These are phyloP conservation scores for Crotalus tigris DNA, from an alignment of 2,113 vertebrate genomes.

Conservation along the genomic window DNA sequence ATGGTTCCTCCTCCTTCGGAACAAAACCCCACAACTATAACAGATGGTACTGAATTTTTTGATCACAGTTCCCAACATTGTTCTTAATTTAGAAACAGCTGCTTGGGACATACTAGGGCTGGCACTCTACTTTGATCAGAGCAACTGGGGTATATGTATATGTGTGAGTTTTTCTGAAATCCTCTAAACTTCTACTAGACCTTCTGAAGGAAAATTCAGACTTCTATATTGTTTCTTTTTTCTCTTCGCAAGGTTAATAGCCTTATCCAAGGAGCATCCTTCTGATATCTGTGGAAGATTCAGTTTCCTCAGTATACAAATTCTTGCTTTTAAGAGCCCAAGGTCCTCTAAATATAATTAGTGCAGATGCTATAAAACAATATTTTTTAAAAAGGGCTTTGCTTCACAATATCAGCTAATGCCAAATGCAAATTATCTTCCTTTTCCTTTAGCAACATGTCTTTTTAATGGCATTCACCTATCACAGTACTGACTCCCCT, in stretches of 20 bases:
- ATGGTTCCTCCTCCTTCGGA: not conserved
- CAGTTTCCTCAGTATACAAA: not conserved
- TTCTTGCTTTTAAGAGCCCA: not conserved
- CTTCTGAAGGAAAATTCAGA: not conserved
- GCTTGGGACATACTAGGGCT: not conserved
- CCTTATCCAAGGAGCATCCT: not conserved
- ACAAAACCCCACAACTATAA: not conserved
- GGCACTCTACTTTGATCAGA: not conserved
- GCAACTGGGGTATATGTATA: not conserved
- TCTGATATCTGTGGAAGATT: not conserved
- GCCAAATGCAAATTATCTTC: not conserved
- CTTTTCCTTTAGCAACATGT: not conserved
- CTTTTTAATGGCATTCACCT: not conserved
- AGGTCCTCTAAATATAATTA: not conserved
- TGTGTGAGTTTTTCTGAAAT: not conserved
- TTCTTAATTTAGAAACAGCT: not conserved
- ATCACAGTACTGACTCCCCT: no score
- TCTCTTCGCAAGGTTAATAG: not conserved
- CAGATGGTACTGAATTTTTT: not conserved
- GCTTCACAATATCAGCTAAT: not conserved
- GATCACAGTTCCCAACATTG: not conserved
- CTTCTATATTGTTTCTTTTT: not conserved
- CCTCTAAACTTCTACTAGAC: not conserved
- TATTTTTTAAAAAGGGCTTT: not conserved
- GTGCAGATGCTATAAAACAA: not conserved